Percentiles rank a stretch among this genome's conserved stretches.
These are phyloP conservation scores for Galaxias olidus DNA, from an alignment of 2,797 vertebrate genomes.

Conservation along the genomic window DNA sequence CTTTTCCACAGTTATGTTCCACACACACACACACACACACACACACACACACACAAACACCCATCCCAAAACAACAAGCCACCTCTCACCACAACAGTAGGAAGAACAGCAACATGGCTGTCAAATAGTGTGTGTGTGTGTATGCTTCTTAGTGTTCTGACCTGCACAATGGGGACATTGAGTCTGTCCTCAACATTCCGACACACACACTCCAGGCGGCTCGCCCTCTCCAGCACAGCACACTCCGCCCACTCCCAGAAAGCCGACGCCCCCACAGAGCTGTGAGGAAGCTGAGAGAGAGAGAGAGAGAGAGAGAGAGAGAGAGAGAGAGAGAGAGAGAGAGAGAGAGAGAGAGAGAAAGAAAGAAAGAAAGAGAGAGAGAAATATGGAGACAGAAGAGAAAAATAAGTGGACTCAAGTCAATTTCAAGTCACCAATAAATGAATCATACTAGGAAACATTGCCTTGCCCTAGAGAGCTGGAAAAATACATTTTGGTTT, in stretches of 20 bases:
- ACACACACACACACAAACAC: neutral
- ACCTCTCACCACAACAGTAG: slow-evolving; percentile 27
- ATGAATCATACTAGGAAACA: no score
- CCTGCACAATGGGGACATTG: slow-evolving; percentile 76
- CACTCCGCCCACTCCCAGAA: slow-evolving; percentile 86
- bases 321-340: neutral
- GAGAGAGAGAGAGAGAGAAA: neutral
- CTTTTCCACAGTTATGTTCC: neutral
- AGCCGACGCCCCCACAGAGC: slow-evolving; percentile 63
- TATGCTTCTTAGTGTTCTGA: slow-evolving; percentile 46
- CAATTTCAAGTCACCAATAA: no score
- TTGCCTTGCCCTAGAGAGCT: no score
- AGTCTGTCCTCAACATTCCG: slow-evolving; percentile 76
- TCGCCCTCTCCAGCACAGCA: slow-evolving; percentile 63
- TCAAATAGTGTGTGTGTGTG: neutral
- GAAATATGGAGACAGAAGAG: no score
- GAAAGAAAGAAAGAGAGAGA: no score
- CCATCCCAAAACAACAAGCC: slow-evolving; percentile 12
- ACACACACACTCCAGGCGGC: slow-evolving; percentile 73
- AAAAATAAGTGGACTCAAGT: no score
- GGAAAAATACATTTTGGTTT: no score
- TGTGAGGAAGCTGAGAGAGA: slow-evolving; percentile 82
- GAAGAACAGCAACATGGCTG: no score
- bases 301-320: neutral
- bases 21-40: neutral